A percentile compares a stretch with the other conserved stretches of the same genome.
phyloP scores from a whole-genome alignment of 2,888 invertebrate genomes.

The Orchesella flavescens region DNA sequence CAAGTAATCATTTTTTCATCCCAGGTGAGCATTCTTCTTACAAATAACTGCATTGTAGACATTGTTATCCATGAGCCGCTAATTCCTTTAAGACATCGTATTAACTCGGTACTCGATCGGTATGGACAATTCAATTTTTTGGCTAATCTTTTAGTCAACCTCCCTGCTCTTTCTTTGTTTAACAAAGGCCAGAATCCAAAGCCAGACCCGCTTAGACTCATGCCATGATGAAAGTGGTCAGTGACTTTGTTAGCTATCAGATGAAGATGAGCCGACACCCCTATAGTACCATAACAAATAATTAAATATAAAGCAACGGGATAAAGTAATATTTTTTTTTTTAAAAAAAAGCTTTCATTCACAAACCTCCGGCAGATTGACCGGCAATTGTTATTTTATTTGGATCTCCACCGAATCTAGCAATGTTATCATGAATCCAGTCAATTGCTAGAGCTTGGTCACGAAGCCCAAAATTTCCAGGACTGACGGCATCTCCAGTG shows the following conservation, averaged over 20 bases:
- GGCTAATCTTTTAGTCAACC: constrained; percentile 43
- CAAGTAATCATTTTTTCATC: neutral
- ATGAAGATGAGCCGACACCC: constrained; percentile 56
- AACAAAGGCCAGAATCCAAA: constrained; percentile 63
- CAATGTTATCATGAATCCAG: constrained; percentile 67
- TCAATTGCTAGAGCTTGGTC: constrained; percentile 67
- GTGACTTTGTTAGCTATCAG: constrained; percentile 55
- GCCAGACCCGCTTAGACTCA: constrained; percentile 58
- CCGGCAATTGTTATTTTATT: constrained; percentile 47
- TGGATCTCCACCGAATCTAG: constrained; percentile 59
- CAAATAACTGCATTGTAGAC: constrained; percentile 52
- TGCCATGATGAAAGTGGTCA: constrained; percentile 51
- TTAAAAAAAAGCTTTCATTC: neutral
- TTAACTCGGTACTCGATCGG: constrained; percentile 24
- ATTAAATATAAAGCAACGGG: neutral
- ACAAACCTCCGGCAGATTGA: constrained; percentile 64
- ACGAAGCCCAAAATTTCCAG: constrained; percentile 65
- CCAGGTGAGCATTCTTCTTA: constrained; percentile 2
- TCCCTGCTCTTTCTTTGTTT: constrained; percentile 27
- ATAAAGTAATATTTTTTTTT: too few relatives aligned
- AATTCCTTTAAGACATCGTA: constrained; percentile 51
- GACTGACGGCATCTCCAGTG: constrained; percentile 60
- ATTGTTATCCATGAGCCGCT: constrained; percentile 55
- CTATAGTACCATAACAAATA: constrained; percentile 10
- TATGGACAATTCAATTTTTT: constrained; percentile 50